Evolutionary conservation across 1,140 invertebrate genomes (phyloP), one percentile per base, ranked within the genome.

Genomic region (Penaeus indicus): DNA sequence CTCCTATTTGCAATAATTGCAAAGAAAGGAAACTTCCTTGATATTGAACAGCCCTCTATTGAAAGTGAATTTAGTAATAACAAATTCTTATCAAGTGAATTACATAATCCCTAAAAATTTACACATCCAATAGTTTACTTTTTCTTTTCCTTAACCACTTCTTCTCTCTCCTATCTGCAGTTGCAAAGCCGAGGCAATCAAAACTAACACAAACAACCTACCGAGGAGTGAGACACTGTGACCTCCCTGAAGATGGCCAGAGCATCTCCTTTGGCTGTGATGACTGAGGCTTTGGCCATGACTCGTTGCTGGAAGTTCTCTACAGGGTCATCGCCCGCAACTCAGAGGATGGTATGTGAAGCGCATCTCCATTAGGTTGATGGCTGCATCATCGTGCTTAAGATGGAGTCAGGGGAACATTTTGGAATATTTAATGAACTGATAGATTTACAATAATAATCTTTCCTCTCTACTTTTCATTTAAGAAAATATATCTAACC

Each of bases 381-480:
- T 97, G 11, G 98, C 96, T 4, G 98, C 98, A 93, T 99, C 99
- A 92, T 99, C 99, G 94, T 99, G 99, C 95, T 97, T n/a, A n/a
- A 93, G 10, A 78, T 27, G 61, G 62, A 54, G 21, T 47, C 61
- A 60, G 92, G 93, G 91, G 85, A 84, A 86, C 38, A 42, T 42
- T n/a, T 42, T 42, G 38, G 85, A 89, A 89, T 81, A 84, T 77
- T 80, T 13, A 61, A 19, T 54, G n/a, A 62, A 16, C 63, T 78
- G 67, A 0, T 27, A 67, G 38, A 61, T 25, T 22, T 79, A 27
- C 21, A 77, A 47, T 54, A 75, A 27, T 22, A 81, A 81, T 54
- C 42, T 60, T 81, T 16, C 16, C 42, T 81, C 10, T 0, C 21
- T 38, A 21, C 32, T 81, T 4, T 60, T 42, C 42, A 38, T 1